Conservation (phyloP, 2,888 invertebrate species). For the Leptothorax acervorum region DNA sequence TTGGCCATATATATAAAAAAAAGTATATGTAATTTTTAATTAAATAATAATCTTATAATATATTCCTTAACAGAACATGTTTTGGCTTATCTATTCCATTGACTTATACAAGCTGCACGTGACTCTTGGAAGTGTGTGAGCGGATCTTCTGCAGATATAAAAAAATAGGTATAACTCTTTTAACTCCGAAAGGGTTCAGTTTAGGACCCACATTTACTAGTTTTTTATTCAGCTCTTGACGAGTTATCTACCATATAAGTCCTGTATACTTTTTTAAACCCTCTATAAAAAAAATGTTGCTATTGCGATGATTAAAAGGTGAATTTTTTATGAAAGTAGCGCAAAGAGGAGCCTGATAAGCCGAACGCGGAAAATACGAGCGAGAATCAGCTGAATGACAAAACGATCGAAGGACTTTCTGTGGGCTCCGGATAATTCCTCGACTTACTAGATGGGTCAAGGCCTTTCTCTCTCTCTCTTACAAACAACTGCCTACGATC, state of each 20-base stretch:
- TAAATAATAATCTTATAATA: not conserved
- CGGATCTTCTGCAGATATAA: not conserved
- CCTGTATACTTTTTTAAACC: not conserved
- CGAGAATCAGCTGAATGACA: constrained; percentile 12
- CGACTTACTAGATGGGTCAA: constrained; percentile 67
- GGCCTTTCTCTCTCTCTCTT: constrained; percentile 54
- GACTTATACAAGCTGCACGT: not conserved
- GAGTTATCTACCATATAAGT: not conserved
- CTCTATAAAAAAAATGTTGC: not conserved
- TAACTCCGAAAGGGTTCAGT: not conserved
- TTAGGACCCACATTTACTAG: not conserved
- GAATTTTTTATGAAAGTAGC: not conserved
- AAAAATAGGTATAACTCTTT: not conserved
- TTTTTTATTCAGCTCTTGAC: not conserved
- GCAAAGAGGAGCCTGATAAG: not conserved
- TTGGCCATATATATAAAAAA: not conserved
- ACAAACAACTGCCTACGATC: constrained; percentile 60
- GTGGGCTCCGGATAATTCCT: constrained; percentile 48
- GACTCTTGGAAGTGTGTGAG: not conserved
- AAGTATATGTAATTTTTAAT: not conserved
- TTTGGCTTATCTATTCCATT: not conserved
- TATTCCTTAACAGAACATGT: not conserved
- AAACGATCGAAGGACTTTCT: constrained; percentile 44
- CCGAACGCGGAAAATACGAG: constrained; percentile 26
- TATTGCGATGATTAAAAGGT: not conserved